Evolutionary conservation across 2,888 invertebrate genomes (phyloP).

Genomic region (Ennomos quercinarius): DNA sequence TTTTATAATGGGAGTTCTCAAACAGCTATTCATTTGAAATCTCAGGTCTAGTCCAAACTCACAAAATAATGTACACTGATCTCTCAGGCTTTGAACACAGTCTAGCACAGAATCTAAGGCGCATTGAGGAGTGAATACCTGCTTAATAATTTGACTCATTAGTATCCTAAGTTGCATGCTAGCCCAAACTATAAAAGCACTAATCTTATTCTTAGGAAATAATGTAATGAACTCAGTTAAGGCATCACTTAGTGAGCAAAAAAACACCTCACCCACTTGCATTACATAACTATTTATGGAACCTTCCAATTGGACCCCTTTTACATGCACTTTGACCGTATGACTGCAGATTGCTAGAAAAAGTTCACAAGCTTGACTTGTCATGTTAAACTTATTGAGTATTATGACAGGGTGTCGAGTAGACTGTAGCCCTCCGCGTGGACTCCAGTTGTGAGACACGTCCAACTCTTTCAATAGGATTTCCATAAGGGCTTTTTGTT

Average conservation of each 20-base stretch:
- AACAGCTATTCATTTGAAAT: conserved; percentile 94
- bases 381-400: conserved; percentile 90
- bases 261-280: conserved; percentile 93
- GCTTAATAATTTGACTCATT: conserved; percentile 92
- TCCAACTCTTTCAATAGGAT: conserved; percentile 95
- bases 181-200: conserved; percentile 94
- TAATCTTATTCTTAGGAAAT: conserved; percentile 89
- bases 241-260: conserved; percentile 92
- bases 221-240: conserved; percentile 87
- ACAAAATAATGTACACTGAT: conserved; percentile 87
- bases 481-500: conserved; percentile 92
- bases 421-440: conserved; percentile 95
- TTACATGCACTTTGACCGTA: conserved; percentile 92
- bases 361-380: conserved; percentile 91
- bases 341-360: conserved; percentile 93
- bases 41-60: conserved; percentile 94
- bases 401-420: conserved; percentile 93
- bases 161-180: conserved; percentile 92
- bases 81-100: conserved; percentile 92
- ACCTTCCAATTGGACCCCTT: conserved; percentile 92
- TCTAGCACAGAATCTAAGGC: conserved; percentile 93
- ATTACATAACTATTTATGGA: conserved; percentile 92
- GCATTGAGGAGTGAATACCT: conserved; percentile 96
- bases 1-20: conserved; percentile 91
- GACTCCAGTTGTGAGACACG: conserved; percentile 94